Evolutionary conservation across 2,888 invertebrate species (phyloP).

Genomic region (Dinocampus coccinellae): DNA sequence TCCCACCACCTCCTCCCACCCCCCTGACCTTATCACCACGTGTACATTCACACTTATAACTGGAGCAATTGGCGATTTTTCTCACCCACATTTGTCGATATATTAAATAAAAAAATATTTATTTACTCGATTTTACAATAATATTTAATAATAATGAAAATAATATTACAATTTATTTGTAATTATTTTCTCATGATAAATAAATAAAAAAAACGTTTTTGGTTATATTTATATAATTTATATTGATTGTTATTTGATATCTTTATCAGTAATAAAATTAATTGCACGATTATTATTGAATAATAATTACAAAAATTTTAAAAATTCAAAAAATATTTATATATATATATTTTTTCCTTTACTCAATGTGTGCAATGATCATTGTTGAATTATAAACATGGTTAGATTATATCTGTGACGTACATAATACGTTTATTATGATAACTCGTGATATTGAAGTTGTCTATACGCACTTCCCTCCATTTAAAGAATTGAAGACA

Average conservation of each 20-base stretch:
- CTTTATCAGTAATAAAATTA: neutral
- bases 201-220: neutral
- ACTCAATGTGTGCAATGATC: neutral
- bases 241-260: neutral
- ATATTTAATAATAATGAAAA: too few species aligned
- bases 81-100: neutral
- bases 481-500: neutral
- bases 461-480: conserved; percentile 1
- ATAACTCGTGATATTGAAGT: neutral
- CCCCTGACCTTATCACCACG: neutral
- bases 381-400: neutral
- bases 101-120: neutral
- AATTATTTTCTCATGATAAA: neutral
- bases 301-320: neutral
- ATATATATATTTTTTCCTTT: neutral
- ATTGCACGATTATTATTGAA: neutral
- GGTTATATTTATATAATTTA: neutral
- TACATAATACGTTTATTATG: neutral
- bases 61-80: neutral
- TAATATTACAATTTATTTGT: too few species aligned
- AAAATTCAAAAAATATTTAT: neutral
- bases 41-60: neutral
- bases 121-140: too few species aligned
- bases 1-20: too few species aligned
- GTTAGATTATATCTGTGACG: neutral